These are phyloP conservation scores for Poeciliopsis turneri DNA, from an alignment of 2,797 vertebrate genomes.

Conservation along the genomic window DNA sequence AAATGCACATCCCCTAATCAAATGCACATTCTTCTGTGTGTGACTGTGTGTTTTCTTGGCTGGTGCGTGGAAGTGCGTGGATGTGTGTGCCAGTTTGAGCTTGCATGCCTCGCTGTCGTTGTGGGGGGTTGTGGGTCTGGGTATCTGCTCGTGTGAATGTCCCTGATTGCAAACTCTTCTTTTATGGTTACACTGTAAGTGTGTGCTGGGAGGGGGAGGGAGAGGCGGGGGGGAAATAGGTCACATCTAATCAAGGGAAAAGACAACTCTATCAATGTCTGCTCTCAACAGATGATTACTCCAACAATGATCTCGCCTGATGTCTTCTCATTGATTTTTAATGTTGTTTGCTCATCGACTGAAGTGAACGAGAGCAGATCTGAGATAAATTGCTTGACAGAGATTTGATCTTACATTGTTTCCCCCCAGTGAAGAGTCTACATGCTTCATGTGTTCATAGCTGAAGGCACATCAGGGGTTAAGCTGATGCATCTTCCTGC, in stretches of 20 bases:
- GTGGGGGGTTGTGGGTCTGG: constrained; percentile 1
- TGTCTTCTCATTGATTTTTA: constrained; percentile 58
- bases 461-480: constrained; percentile 44
- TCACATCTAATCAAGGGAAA: constrained; percentile 69
- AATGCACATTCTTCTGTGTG: constrained; percentile 4
- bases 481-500: constrained; percentile 19
- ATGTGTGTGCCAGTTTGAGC: constrained; percentile 12
- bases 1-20: constrained; percentile 9
- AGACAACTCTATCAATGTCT: constrained; percentile 71
- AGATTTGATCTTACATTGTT: constrained; percentile 39
- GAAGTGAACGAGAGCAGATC: constrained; percentile 22
- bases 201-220: background rate
- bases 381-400: constrained; percentile 46
- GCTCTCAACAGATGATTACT: constrained; percentile 58
- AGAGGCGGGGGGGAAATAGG: constrained; percentile 53
- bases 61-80: background rate
- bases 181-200: constrained; percentile 12
- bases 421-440: constrained; percentile 33
- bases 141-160: constrained; percentile 15
- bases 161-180: constrained; percentile 12
- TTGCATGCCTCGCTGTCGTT: background rate
- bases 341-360: constrained; percentile 55
- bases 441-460: constrained; percentile 9
- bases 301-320: constrained; percentile 56
- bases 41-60: constrained; percentile 3